Evolutionary conservation across 2,888 invertebrate species (phyloP).

Genomic region (Hypomecis atomaria): DNA sequence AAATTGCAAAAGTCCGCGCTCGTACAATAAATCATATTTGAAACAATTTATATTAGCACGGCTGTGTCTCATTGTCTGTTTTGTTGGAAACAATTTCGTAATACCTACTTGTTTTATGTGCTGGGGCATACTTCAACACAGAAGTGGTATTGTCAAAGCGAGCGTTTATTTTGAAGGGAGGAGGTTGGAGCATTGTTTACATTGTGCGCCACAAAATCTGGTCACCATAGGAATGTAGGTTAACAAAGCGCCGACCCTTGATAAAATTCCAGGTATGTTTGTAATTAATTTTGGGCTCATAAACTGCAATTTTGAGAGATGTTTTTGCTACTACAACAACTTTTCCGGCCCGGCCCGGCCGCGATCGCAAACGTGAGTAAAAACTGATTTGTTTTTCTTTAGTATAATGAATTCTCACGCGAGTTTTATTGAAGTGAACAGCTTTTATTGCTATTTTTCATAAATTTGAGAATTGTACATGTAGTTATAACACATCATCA

Average conservation of each 20-base stretch:
- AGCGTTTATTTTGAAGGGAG: slow-evolving; percentile 27
- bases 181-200: slow-evolving; percentile 36
- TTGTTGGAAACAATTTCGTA: slow-evolving; percentile 22
- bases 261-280: slow-evolving; percentile 34
- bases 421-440: too few relatives aligned
- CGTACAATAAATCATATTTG: slow-evolving; percentile 31
- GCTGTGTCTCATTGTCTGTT: slow-evolving; percentile 23
- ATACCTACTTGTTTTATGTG: slow-evolving; percentile 22
- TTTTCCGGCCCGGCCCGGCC: too few relatives aligned
- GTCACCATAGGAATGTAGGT: slow-evolving; percentile 37
- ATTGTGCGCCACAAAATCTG: slow-evolving; percentile 32
- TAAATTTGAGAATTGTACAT: too few relatives aligned
- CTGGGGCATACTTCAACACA: slow-evolving; percentile 20
- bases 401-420: too few relatives aligned
- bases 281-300: slow-evolving; percentile 29
- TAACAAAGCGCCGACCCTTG: slow-evolving; percentile 36
- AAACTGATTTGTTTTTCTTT: too few relatives aligned
- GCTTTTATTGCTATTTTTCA: too few relatives aligned
- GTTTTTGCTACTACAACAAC: slow-evolving; percentile 9
- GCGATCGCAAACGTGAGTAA: too few relatives aligned
- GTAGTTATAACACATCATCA: too few relatives aligned
- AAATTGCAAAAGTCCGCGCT: slow-evolving; percentile 37
- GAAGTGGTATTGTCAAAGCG: slow-evolving; percentile 33
- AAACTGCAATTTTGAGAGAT: slow-evolving; percentile 13
- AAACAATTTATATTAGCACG: slow-evolving; percentile 27